A percentile compares a stretch with the other conserved stretches of the same genome.
These are phyloP conservation scores for Hippocampus abdominalis DNA, from an alignment of 2,113 vertebrate genomes.

Conservation along the genomic window DNA sequence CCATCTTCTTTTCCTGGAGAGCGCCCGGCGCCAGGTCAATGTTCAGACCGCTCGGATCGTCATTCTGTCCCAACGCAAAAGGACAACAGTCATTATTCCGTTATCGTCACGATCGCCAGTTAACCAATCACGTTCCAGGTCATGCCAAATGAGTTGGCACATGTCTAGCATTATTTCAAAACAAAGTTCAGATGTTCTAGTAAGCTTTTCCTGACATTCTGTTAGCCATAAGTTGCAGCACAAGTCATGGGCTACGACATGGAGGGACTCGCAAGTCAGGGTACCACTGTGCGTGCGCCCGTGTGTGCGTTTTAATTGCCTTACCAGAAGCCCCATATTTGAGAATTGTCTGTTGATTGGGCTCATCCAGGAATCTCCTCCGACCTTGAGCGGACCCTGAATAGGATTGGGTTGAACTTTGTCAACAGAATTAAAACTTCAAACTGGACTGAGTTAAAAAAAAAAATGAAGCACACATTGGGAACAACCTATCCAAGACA, in stretches of 20 bases:
- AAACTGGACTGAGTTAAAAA: neutral
- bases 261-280: neutral
- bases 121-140: too few relatives aligned
- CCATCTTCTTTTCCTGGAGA: constrained; percentile 90
- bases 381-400: constrained; percentile 85
- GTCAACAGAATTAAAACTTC: neutral
- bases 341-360: constrained; percentile 95
- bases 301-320: constrained; percentile 19
- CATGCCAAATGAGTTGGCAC: too few relatives aligned
- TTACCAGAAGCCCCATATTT: constrained; percentile 95
- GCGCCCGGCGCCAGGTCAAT: constrained; percentile 75
- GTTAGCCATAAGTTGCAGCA: too few relatives aligned
- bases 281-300: neutral
- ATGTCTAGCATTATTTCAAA: too few relatives aligned
- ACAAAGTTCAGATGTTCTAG: too few relatives aligned
- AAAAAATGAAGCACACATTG: neutral
- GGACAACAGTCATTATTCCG: too few relatives aligned
- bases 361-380: constrained; percentile 93
- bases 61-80: constrained; percentile 56
- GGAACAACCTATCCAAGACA: neutral
- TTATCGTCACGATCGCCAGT: too few relatives aligned
- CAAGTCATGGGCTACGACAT: too few relatives aligned
- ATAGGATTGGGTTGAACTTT: constrained; percentile 2
- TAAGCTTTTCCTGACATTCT: too few relatives aligned
- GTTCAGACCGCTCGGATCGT: constrained; percentile 65